Conservation (phyloP, 2,888 invertebrate species). For the Nomada fucata region DNA sequence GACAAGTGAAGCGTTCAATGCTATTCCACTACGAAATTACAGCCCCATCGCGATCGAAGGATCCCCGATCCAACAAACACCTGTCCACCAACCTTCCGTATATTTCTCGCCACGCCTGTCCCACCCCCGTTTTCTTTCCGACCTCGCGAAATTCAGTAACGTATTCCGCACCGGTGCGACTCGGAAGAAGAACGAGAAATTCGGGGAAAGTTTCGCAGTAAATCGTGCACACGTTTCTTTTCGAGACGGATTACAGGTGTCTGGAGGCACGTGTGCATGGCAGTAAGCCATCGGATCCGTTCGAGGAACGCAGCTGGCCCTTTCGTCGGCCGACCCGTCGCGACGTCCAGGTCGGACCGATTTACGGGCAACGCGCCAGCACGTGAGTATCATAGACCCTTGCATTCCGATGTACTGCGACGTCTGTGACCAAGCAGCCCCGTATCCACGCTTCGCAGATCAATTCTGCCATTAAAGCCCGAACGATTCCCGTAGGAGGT, state of each 20-base stretch:
- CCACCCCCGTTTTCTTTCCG: neutral
- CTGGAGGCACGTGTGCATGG: slow-evolving; percentile 51
- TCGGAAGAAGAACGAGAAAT: neutral
- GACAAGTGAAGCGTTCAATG: neutral
- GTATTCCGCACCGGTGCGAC: no score
- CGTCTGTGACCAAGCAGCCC: slow-evolving; percentile 56
- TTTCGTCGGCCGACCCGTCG: neutral
- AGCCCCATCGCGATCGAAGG: slow-evolving; percentile 9
- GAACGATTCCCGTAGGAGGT: slow-evolving; percentile 55
- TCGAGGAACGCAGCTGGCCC: neutral
- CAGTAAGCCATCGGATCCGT: slow-evolving; percentile 34
- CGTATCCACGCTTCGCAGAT: slow-evolving; percentile 64
- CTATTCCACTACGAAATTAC: neutral
- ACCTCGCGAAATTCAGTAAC: neutral
- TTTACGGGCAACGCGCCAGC: slow-evolving; percentile 74
- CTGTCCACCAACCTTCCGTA: neutral
- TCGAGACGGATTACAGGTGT: slow-evolving; percentile 57
- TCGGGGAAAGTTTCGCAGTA: slow-evolving; percentile 17
- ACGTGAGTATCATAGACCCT: slow-evolving; percentile 67
- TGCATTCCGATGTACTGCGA: slow-evolving; percentile 66
- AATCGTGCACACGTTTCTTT: neutral
- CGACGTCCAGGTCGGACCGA: slow-evolving; percentile 51
- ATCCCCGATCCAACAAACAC: neutral
- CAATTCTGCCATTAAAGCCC: slow-evolving; percentile 66
- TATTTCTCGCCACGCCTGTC: neutral